Percentiles rank a stretch among this genome's conserved stretches.
These are phyloP conservation scores for Beris morrisii DNA, from an alignment of 2,888 invertebrate genomes.

Conservation along the genomic window DNA sequence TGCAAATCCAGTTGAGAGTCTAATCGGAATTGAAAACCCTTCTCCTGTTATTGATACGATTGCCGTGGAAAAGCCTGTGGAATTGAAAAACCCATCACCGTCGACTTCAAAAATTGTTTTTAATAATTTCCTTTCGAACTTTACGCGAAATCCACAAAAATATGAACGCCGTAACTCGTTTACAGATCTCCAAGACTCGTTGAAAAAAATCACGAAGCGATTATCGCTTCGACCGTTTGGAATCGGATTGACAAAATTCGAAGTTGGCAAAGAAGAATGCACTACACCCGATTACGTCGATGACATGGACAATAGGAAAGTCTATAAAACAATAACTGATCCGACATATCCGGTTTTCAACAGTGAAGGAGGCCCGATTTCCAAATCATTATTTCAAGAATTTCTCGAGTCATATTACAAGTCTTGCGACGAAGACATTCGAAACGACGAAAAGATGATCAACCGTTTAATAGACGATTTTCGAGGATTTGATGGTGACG, in stretches of 20 bases:
- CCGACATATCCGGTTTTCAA: conserved; percentile 77
- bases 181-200: conserved; percentile 65
- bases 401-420: conserved; percentile 68
- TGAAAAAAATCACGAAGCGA: conserved; percentile 62
- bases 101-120: conserved; percentile 45
- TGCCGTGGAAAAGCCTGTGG: conserved; percentile 40
- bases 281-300: conserved; percentile 42
- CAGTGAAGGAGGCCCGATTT: conserved; percentile 72
- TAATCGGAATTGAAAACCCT: conserved; percentile 26
- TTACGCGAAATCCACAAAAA: conserved; percentile 50
- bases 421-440: conserved; percentile 51
- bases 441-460: conserved; percentile 46
- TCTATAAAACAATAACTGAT: conserved; percentile 73
- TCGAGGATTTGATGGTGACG: conserved; percentile 50
- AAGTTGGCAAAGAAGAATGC: conserved; percentile 44
- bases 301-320: conserved; percentile 53
- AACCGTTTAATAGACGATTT: conserved; percentile 48
- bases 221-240: conserved; percentile 62
- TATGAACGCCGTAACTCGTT: conserved; percentile 60
- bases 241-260: conserved; percentile 56
- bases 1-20: conserved; percentile 61
- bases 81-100: not conserved
- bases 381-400: conserved; percentile 71
- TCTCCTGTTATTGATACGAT: conserved; percentile 42
- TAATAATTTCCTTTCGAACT: conserved; percentile 53